Evolutionary conservation across 2,888 invertebrate genomes (phyloP), one percentile per base, ranked within the genome.

Genomic region (Hipparchia semele): DNA sequence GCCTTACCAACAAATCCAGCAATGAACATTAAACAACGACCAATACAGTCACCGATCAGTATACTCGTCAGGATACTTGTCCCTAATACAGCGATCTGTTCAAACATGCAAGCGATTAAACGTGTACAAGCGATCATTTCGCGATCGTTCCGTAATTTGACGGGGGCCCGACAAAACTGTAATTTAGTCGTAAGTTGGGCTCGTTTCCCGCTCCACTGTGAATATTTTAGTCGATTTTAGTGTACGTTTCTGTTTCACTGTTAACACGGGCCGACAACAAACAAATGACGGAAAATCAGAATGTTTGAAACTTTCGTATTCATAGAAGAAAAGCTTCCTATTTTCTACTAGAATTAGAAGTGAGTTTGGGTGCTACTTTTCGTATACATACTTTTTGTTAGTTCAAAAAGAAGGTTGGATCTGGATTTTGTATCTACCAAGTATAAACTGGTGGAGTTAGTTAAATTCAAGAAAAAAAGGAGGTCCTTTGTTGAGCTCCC

Each of bases 101-200:
- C 81, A 81, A 87, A 86, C 87, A 91, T 92, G 88, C 86, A 90
- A 84, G 83, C 89, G 92, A 91, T 91, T 90, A 91, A 91, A 88
- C 87, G 90, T 78, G 81, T 77, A 84, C 84, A 81, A 84, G 83
- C 84, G 82, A 79, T 80, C 80, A 83, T 84, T 83, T 83, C 80
- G 77, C 79, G 75, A 75, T 79, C 78, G 84, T 87, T 83, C 86
- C 81, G 87, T 91, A 90, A 92, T 90, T 88, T 86, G 79, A 83
- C 83, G 81, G 84, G 82, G 79, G 84, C 82, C 81, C 81, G 82
- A 82, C 87, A 88, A 89, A 89, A 91, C 90, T 90, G 86, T 88
- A 88, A 77, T 76, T 77, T 73, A 72, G 73, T 73, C 65, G 59
- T 49, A 33, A 33, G 65, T 65, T 49, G 33, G 51, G 45, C 56